Percentiles rank a stretch among this genome's conserved stretches.
Conservation (phyloP, 2,888 invertebrate genomes). For the Drosophila eohydei region DNA sequence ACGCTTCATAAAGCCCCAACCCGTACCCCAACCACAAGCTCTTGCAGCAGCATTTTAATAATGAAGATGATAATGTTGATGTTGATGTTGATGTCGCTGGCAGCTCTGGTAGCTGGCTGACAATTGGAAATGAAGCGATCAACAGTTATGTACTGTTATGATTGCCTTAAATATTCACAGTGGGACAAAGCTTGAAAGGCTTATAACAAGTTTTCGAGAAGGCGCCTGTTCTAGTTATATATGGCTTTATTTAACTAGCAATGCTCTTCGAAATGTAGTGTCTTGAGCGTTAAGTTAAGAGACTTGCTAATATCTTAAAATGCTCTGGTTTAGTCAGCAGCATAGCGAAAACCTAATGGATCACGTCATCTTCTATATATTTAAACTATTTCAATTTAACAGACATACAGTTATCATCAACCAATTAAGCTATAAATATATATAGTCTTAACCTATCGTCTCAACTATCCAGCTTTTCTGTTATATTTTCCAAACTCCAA, state of each 20-base stretch:
- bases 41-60: conserved; percentile 28
- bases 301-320: too few relatives aligned
- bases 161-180: conserved; percentile 29
- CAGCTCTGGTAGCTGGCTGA: conserved; percentile 19
- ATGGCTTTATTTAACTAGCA: too few relatives aligned
- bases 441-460: neutral
- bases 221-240: too few relatives aligned
- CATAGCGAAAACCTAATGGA: too few relatives aligned
- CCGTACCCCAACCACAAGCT: neutral
- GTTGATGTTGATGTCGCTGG: conserved; percentile 28
- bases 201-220: neutral
- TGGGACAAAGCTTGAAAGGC: conserved; percentile 2
- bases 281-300: too few relatives aligned
- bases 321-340: too few relatives aligned
- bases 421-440: neutral
- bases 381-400: too few relatives aligned
- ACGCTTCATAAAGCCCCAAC: conserved; percentile 63
- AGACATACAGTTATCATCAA: neutral
- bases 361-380: too few relatives aligned
- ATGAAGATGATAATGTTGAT: conserved; percentile 27
- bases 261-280: too few relatives aligned
- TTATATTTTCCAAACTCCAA: neutral
- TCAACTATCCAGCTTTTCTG: neutral
- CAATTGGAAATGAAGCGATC: conserved; percentile 59
- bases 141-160: conserved; percentile 36